Base-by-base conservation (phyloP, 2,797 vertebrate species). In the Sternarchorhynchus goeldii region DNA sequence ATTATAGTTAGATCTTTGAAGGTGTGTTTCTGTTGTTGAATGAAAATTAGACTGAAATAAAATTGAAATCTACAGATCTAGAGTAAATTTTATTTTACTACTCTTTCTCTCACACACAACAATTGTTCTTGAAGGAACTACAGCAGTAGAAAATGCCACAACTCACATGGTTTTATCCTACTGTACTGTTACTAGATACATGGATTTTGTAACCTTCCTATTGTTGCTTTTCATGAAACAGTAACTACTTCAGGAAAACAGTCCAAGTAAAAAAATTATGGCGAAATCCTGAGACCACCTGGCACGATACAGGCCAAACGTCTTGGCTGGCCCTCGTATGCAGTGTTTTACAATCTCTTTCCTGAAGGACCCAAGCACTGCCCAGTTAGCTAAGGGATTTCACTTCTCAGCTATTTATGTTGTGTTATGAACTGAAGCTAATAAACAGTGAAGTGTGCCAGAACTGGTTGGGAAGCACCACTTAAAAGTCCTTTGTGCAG, bases 261-360 rank as follows among this genome's bases (percentile, higher is more conserved):
- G 1, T n/a, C 63, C 63, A 65, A 36, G 63, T n/a, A 65, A 39
- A 36, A 25, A 8, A 53, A 21, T 55, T 55, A 32, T 69, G 29
- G n/a, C 21, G 16, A 18, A 29, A 31, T 31, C 66, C 21, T 69
- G 25, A 69, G 45, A 18, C 41, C 29, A 60, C n/a, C 55, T 55
- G 20, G 0, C 25, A 66, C 66, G 45, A 56, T 53, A 7, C 60
- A 41, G 69, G 34, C 41, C 69, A 57, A 78, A 58, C 39, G 50
- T 12, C 62, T 36, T 25, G 39, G 32, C 41, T 59, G 55, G 56
- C 32, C 25, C 21, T 78, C 58, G 21, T 45, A 32, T 8, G 18
- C 64, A 39, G 25, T 25, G 56, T 55, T 79, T 79, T n/a, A 78
- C 25, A 34, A 73, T 39, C 53, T 16, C 50, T 21, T 72, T 78